Base-by-base conservation (phyloP, 2,888 invertebrate genomes). In the Mamestra brassicae region DNA sequence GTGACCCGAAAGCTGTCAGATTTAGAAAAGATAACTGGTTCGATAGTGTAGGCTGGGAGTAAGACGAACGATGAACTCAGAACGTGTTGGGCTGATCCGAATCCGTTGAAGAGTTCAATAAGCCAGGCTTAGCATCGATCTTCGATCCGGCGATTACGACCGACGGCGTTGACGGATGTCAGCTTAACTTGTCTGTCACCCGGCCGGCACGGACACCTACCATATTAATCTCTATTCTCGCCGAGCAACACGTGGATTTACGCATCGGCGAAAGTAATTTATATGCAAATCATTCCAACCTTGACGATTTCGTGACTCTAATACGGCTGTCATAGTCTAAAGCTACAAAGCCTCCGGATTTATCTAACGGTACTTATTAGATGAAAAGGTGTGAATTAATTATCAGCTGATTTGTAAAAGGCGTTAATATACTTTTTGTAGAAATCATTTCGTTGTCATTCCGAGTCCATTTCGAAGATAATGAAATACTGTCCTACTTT, bases 121-220 rank as follows among this genome's bases (percentile, higher is more conserved):
- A 96, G 95, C 95, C 87, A 92, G 91, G 94, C 95, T 96, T 95
- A 96, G 90, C 94, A 94, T 94, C 92, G 95, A 95, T 96, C 95
- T 96, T 94, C 93, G 94, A 96, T 96, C 93, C 92, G 91, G 91
- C 92, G 96, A 95, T 96, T 96, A 95, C 92, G 92, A 90, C 89
- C 85, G 87, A 90, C 92, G 93, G 94, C 96, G 96, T 94, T 96
- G 96, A 96, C 96, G 96, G 96, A 96, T 95, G 96, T 95, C 96
- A 92, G 95, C 95, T 96, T 96, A 96, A 92, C 92, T 94, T 95
- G 96, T 95, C 95, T 94, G 95, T 95, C 96, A 95, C 93, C 92
- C 91, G 91, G 90, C 90, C 92, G 88, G 89, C 91, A 90, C 91
- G 91, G 93, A 93, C 94, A 95, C 95, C 95, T 93, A 94, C 94